Evolutionary conservation across 2,888 invertebrate genomes (phyloP), one percentile per base, ranked within the genome.

Genomic region (Leptopilina myrica): DNA sequence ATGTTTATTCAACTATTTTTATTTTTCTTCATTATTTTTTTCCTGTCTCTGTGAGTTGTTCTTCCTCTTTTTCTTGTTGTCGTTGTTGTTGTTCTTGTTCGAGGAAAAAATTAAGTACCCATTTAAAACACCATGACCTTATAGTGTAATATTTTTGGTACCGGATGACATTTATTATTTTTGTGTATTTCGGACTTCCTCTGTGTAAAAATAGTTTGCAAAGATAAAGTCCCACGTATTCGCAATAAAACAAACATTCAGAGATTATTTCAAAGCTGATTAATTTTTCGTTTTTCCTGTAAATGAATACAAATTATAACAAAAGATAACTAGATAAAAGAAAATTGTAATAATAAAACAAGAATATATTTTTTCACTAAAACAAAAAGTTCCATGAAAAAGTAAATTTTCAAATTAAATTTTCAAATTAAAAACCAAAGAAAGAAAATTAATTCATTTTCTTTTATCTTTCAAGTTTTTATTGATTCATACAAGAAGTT

Each of bases 151-250:
- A 59, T 73, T 33, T 73, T 73, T 33, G 53, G 26, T 26, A 56
- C 56, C 73, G 73, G 73, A 73, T 73, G 56, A 73, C 56, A 56
- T 56, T 73, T 56, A 33, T 73, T 9, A 53, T 56, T 73, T 73
- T 49, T 53, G 26, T 53, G 26, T 73, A 56, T 14, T 66, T 56
- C 56, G 8, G 9, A 73, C 14, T 64, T 76, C 46, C n/a, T 59
- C 56, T 64, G 43, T 20, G 49, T 20, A 64, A 64, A 49, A 76
- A 76, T 64, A 76, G n/a, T 56, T 43, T 76, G 62, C 46, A 76
- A 76, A 62, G 15, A 43, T 12, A 33, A 59, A 76, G 33, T 76
- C 4, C 1, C 15, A 62, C 15, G 9, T 15, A 9, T 43, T 9
- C 20, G 9, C 20, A 20, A 62, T 62, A 20, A 62, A 62, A 62